Percentiles rank a stretch among this genome's conserved stretches.
phyloP scores from a whole-genome alignment of 2,888 invertebrate species.

The Habrosyne pyritoides region DNA sequence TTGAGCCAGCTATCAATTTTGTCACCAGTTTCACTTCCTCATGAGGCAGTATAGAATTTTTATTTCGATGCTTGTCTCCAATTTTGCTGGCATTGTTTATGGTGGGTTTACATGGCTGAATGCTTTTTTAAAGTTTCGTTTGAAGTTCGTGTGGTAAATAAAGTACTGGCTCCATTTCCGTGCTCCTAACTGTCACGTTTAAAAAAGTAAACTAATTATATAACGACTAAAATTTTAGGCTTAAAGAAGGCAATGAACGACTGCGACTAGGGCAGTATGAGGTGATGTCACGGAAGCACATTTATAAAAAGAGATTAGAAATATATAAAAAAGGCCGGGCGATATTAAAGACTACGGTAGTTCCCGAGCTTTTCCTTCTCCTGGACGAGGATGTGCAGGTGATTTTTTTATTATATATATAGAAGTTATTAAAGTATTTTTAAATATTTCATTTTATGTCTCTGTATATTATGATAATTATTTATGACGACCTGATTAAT shows the following conservation, averaged over 20 bases:
- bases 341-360: neutral
- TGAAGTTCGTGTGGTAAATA: neutral
- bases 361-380: conserved; percentile 25
- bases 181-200: neutral
- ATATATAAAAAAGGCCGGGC: conserved; percentile 31
- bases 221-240: conserved; percentile 40
- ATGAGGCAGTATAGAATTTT: neutral
- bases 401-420: too few species aligned
- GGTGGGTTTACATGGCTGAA: too few species aligned
- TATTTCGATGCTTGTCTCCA: neutral
- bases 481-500: too few species aligned
- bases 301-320: conserved; percentile 41
- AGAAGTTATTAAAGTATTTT: too few species aligned
- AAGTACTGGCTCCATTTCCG: neutral
- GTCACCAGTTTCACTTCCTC: neutral
- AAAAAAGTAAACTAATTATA: neutral
- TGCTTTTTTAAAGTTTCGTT: neutral
- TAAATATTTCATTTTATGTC: too few species aligned
- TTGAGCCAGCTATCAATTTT: neutral
- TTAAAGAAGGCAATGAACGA: conserved; percentile 42
- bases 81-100: neutral
- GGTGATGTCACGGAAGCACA: conserved; percentile 36
- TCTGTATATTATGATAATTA: too few species aligned
- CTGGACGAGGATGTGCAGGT: conserved; percentile 54
- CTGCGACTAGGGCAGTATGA: conserved; percentile 42